phyloP scores from a whole-genome alignment of 2,797 vertebrate genomes.

The Sebastes miniatus region DNA sequence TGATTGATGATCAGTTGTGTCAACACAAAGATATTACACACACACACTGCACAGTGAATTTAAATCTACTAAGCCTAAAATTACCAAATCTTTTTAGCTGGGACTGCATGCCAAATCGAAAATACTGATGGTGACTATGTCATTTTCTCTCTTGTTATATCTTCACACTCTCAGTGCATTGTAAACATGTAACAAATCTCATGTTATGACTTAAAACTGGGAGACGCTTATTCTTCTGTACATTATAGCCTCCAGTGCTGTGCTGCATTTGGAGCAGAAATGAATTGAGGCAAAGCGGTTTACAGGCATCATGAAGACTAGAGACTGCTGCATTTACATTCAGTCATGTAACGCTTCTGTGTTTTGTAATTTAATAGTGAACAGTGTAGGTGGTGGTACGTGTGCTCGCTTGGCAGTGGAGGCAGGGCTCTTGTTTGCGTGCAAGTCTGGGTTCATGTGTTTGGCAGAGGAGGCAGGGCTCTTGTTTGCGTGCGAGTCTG shows the following conservation, averaged over 20 bases:
- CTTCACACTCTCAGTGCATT: slow-evolving; percentile 3
- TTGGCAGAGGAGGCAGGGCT: slow-evolving; percentile 72
- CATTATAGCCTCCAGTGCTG: slow-evolving; percentile 44
- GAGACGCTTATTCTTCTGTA: slow-evolving; percentile 17
- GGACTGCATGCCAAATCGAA: not conserved
- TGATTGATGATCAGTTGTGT: not conserved
- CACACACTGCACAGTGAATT: not conserved
- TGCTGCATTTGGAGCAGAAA: slow-evolving; percentile 67
- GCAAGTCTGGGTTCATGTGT: slow-evolving; percentile 72
- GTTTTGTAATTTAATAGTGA: slow-evolving; percentile 72
- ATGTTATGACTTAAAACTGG: slow-evolving; percentile 9
- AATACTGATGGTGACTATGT: not conserved
- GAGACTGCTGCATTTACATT: slow-evolving; percentile 55
- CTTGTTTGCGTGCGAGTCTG: slow-evolving; percentile 80
- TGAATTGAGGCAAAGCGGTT: slow-evolving; percentile 49
- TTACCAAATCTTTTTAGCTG: not conserved
- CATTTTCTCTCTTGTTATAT: not conserved
- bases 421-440: slow-evolving; percentile 72
- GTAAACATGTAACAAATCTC: slow-evolving; percentile 18
- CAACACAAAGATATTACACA: not conserved
- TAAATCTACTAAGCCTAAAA: not conserved
- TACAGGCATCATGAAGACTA: slow-evolving; percentile 40
- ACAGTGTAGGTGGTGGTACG: slow-evolving; percentile 72
- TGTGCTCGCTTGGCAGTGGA: slow-evolving; percentile 69
- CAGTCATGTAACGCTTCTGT: slow-evolving; percentile 58